Conservation (phyloP, 2,113 vertebrate genomes). For the Cairina moschata region DNA sequence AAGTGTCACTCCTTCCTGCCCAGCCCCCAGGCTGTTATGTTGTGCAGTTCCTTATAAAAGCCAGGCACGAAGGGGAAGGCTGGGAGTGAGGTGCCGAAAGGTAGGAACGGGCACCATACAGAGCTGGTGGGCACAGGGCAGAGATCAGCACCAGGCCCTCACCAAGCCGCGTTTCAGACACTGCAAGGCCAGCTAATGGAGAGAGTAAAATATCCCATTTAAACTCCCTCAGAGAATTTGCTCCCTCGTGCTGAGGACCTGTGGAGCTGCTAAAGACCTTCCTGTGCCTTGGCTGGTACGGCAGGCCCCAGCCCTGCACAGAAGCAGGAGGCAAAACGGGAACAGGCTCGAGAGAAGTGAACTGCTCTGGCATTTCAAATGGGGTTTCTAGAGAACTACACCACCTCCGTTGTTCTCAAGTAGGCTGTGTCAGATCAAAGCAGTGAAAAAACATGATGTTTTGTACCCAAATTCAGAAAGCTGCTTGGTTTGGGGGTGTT, state of each 20-base stretch:
- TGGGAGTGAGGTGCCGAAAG: not conserved
- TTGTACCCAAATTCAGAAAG: not conserved
- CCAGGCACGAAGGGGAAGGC: not conserved
- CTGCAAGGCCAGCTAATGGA: not conserved
- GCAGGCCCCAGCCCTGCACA: not conserved
- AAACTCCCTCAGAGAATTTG: not conserved
- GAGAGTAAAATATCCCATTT: not conserved
- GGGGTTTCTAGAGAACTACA: not conserved
- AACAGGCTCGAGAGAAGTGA: not conserved
- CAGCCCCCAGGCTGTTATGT: not conserved
- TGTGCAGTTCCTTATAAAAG: not conserved
- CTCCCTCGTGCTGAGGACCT: not conserved
- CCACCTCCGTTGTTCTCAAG: not conserved
- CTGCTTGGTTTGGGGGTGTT: not conserved
- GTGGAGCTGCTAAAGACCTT: not conserved
- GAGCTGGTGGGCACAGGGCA: not conserved
- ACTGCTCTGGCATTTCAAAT: not conserved
- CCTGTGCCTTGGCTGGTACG: not conserved
- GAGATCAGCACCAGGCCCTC: not conserved
- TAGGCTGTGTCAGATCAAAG: not conserved
- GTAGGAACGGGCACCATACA: not conserved
- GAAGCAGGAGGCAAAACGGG: not conserved
- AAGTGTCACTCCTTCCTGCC: slow-evolving; percentile 60
- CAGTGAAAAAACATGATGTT: not conserved
- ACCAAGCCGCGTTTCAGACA: not conserved